Evolutionary conservation across 2,113 vertebrate genomes (phyloP).

Genomic region (Mustelus asterias): DNA sequence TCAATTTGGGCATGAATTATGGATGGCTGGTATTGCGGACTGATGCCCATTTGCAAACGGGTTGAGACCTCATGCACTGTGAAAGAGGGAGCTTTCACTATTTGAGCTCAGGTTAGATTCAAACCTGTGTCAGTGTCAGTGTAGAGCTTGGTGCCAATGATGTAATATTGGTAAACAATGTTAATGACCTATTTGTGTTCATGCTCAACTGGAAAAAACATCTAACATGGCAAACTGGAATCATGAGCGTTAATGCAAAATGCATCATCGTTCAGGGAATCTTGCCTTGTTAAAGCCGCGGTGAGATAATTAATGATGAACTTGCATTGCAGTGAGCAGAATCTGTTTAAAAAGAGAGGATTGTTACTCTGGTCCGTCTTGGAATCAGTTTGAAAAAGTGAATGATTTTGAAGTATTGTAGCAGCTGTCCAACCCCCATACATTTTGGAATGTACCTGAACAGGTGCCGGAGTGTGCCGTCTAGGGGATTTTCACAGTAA

Average conservation of each 20-base stretch:
- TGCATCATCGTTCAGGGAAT: background rate
- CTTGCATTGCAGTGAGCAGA: background rate
- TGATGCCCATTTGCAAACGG: background rate
- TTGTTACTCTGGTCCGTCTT: background rate
- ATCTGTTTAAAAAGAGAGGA: background rate
- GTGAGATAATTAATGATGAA: background rate
- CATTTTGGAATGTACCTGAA: background rate
- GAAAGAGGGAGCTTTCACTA: background rate
- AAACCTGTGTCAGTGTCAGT: background rate
- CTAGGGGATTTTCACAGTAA: too few species aligned
- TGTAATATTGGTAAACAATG: background rate
- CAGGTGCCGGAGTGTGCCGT: too few species aligned
- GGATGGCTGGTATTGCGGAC: background rate
- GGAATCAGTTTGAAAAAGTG: background rate
- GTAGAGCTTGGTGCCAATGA: background rate
- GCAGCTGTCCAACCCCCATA: background rate
- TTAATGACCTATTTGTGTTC: background rate
- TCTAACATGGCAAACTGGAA: background rate
- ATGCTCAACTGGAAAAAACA: background rate
- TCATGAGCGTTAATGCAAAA: background rate
- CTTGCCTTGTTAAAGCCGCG: background rate
- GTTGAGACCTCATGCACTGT: background rate
- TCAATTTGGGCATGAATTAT: conserved; percentile 20
- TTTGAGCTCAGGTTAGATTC: background rate
- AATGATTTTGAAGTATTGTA: background rate